phyloP scores from a whole-genome alignment of 1,140 invertebrate genomes.

The Nasonia giraulti region DNA sequence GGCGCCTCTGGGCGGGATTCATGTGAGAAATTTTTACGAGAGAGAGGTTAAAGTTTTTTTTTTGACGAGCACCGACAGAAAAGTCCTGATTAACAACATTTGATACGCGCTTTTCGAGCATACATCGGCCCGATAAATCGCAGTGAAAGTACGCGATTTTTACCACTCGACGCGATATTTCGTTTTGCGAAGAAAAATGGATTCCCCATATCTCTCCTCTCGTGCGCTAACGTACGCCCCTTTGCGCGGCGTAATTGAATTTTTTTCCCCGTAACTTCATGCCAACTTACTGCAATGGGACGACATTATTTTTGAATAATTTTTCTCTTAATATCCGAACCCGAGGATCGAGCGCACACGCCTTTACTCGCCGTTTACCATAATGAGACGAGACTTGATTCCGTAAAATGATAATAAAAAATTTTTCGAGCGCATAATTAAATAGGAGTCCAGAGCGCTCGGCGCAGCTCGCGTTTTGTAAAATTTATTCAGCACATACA shows the following conservation, averaged over 20 bases:
- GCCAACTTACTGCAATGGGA: neutral
- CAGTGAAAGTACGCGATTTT: slow-evolving; percentile 20
- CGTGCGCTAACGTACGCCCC: neutral
- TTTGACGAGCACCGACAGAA: neutral
- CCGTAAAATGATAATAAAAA: neutral
- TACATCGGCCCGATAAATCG: slow-evolving; percentile 9
- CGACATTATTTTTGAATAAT: neutral
- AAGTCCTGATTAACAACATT: slow-evolving; percentile 18
- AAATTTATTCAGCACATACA: neutral
- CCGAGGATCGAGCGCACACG: neutral
- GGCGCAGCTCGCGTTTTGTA: neutral
- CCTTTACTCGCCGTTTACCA: neutral
- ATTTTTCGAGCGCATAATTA: neutral
- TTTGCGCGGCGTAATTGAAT: slow-evolving; percentile 9
- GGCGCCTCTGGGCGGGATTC: neutral
- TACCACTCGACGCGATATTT: neutral
- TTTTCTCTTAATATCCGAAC: neutral
- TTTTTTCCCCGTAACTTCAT: neutral
- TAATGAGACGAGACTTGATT: neutral
- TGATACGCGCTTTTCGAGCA: neutral
- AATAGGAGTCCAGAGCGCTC: no score
- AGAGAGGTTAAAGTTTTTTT: neutral
- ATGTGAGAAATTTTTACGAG: slow-evolving; percentile 10
- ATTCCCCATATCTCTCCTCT: neutral
- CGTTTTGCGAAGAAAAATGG: neutral